Evolutionary conservation across 2,888 invertebrate species (phyloP), one percentile per base, ranked within the genome.

Genomic region (Tuta absoluta): DNA sequence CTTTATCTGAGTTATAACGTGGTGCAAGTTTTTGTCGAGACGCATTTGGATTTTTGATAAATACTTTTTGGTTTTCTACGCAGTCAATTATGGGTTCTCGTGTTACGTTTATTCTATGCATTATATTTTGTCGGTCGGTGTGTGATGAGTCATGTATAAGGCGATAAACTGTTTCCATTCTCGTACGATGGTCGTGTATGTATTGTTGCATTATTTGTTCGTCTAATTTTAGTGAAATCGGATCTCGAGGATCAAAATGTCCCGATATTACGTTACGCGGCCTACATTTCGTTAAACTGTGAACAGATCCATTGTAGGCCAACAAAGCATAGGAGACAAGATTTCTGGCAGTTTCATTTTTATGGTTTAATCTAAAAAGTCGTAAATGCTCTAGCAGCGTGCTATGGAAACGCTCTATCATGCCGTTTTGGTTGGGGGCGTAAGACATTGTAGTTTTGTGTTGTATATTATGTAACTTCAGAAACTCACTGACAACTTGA

Each of bases 191-290:
- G 12, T 56, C 63, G 14, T 57, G 64, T 62, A 38, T 23, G 60
- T 68, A 66, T 38, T 66, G 60, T 62, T 64, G 66, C 14, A 65
- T 24, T 37, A 67, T 19, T 38, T 62, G 58, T 37, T 64, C 64
- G 10, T 56, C 38, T 48, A 68, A 37, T 41, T 66, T 51, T 17
- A 66, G n/a, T 62, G 65, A 57, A 56, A 63, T 41, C 12, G 68
- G 66, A 63, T 68, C 66, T 17, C 68, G 63, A 5, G 66, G 66
- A 57, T 68, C 67, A 53, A 66, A 64, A 37, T 68, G 68, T 56
- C 65, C 66, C 24, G 63, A 62, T 33, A 65, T 62, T 19, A 68
- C 21, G 45, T 68, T 28, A n/a, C 12, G 11, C 11, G 51, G 51
- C 19, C 51, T 19, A 51, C 51, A 51, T 19, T 51, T 51, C 4